A percentile compares a stretch with the other conserved stretches of the same genome.
Evolutionary conservation across 2,113 vertebrate genomes (phyloP).

Genomic region (Apteryx owenii): DNA sequence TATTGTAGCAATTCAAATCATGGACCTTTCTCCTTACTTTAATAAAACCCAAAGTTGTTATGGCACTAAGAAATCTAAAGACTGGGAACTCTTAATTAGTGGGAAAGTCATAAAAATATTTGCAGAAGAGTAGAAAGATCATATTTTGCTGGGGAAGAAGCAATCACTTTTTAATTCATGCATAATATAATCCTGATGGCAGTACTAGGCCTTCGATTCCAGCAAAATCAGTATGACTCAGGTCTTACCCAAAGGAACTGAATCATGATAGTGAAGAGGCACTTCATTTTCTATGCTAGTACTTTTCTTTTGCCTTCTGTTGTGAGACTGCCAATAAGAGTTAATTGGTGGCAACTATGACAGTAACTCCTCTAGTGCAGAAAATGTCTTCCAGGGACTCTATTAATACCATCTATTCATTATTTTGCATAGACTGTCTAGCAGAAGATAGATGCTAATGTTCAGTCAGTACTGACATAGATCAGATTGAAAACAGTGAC

Average conservation of each 20-base stretch:
- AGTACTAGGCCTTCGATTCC: not conserved
- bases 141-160: not conserved
- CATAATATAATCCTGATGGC: fast-evolving
- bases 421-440: not conserved
- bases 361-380: not conserved
- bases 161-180: fast-evolving
- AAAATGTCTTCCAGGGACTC: not conserved
- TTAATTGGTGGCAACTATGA: not conserved
- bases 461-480: fast-evolving
- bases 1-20: not conserved
- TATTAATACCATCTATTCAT: fast-evolving
- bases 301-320: fast-evolving
- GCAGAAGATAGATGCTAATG: not conserved
- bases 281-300: too few species aligned
- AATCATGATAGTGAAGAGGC: fast-evolving
- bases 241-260: not conserved
- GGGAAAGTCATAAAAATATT: not conserved
- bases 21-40: not conserved
- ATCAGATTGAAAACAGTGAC: not conserved
- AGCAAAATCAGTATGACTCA: fast-evolving
- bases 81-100: not conserved
- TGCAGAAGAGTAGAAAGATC: not conserved
- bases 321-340: not conserved
- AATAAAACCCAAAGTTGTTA: not conserved
- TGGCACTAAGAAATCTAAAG: not conserved